Base-by-base conservation (phyloP, 2,113 vertebrate species). In the Lampris megalopsis region DNA sequence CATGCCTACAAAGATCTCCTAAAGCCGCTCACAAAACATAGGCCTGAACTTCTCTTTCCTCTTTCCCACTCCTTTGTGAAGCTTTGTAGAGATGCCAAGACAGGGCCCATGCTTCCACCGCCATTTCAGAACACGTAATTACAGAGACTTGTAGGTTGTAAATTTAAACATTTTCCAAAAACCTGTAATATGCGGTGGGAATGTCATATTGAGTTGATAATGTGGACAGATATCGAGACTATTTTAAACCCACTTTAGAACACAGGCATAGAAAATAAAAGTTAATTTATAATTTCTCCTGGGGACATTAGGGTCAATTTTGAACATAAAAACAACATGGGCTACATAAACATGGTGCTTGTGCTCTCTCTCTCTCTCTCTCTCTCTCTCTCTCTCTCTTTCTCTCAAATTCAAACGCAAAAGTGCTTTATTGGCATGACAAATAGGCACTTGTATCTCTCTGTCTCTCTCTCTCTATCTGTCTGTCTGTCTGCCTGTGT, bases 111-210 rank as follows among this genome's bases (percentile, higher is more conserved):
- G 85, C 80, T 86, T 86, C 89, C 80, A 78, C 75, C 81, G 86
- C 89, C 81, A 72, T 86, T 92, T 90, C 88, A 78, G 83, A 92
- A 90, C 68, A 45, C 90, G 69, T 92, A 92, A 94, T 94, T 94
- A 92, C 86, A 81, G 82, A 88, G 87, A 67, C 63, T 82, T 63
- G 67, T 77, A 65, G 81, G 79, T 64, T 83, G 83, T 89, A 88
- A 90, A 92, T 91, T 91, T 91, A 91, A 93, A 90, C 81, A 88
- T 90, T 90, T 89, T 84, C 24, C 75, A 76, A 79, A 88, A 91
- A 88, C 80, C 79, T 86, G 85, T 85, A 88, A 91, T 91, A 89
- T 85, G 87, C 72, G 73, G 89, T 49, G n/a, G 50, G 43, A 73
- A 70, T 56, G 73, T 64, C 82, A 77, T 75, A 84, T 78, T 84